A percentile compares a stretch with the other conserved stretches of the same genome.
Evolutionary conservation across 2,113 vertebrate genomes (phyloP).

Genomic region (Oceanodroma tethys): DNA sequence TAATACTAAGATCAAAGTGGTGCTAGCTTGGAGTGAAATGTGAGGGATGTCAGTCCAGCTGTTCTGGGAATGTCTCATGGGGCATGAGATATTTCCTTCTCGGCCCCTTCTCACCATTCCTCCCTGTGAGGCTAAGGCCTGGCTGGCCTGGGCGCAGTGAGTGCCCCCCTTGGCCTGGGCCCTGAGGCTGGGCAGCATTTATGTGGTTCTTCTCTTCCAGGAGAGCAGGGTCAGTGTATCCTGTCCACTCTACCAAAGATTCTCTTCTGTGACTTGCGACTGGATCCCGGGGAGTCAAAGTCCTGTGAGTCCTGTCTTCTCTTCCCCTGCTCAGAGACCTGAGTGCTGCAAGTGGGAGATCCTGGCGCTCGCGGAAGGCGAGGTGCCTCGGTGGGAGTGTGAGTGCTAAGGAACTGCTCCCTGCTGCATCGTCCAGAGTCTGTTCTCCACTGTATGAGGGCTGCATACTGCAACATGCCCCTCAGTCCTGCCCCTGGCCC

Average conservation of each 20-base stretch:
- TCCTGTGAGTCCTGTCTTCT: slow-evolving; percentile 44
- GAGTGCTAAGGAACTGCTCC: background rate
- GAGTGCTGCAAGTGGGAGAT: background rate
- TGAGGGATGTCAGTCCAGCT: background rate
- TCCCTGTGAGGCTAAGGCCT: too few relatives aligned
- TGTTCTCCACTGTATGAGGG: background rate
- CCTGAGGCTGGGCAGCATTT: background rate
- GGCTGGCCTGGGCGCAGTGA: background rate
- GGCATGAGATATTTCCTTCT: background rate
- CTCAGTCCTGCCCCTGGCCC: background rate
- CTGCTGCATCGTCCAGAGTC: background rate
- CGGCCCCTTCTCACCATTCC: background rate
- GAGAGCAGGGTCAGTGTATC: slow-evolving; percentile 91
- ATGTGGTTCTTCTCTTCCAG: slow-evolving; percentile 51
- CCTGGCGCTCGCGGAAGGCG: background rate
- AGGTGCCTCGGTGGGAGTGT: background rate
- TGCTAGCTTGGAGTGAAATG: background rate
- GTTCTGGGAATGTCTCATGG: background rate
- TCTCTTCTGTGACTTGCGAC: slow-evolving; percentile 89
- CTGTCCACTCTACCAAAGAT: slow-evolving; percentile 93
- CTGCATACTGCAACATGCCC: background rate
- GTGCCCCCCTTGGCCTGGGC: background rate
- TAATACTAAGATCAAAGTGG: background rate
- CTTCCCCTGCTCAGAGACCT: background rate
- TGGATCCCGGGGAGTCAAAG: slow-evolving; percentile 91